Base-by-base conservation (phyloP, 2,888 invertebrate genomes). In the Athalia circularis region DNA sequence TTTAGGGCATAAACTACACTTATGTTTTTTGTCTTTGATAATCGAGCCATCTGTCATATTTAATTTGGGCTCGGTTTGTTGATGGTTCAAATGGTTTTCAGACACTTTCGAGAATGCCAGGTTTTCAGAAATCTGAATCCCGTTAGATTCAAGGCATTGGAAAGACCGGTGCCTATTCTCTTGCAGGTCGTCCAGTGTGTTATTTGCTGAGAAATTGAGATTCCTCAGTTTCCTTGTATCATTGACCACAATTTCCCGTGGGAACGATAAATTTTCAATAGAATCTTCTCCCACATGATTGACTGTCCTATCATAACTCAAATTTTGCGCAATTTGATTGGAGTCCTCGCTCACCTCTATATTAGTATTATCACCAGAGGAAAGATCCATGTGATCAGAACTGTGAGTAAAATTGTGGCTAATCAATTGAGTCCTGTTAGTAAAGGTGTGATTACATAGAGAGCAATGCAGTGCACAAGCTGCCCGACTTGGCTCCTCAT, bases 391-490 rank as follows among this genome's bases (percentile, higher is more conserved):
- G 72, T 85, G 86, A 4, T 87, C 87, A 3, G 83, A 80, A 76
- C 81, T 84, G 57, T 88, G 88, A 0, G 85, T 80, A 7, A 87
- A 85, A 76, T 82, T 84, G 57, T 89, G 88, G 80, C 84, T 88
- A 45, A 86, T 87, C 54, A 87, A 80, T 80, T 87, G 88, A 7
- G 82, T 85, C 77, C 86, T 85, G 52, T 88, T 87, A 0, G 85
- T 85, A 64, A 88, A 88, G 2, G 87, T 87, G 74, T 87, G 87
- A 82, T 88, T 88, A 77, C 88, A 86, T 0, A 88, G 68, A 0
- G 90, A 88, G 78, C 88, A 89, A 57, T 90, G 88, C 5, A 89
- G 78, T 13, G 88, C 87, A 77, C 90, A 89, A 4, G 88, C 85
- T 4, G 88, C 85, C 57, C 87, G 80, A 13, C 82, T 85, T 7